A percentile compares a stretch with the other conserved stretches of the same genome.
phyloP scores from a whole-genome alignment of 1,140 invertebrate genomes.

The Euglossa dilemma region DNA sequence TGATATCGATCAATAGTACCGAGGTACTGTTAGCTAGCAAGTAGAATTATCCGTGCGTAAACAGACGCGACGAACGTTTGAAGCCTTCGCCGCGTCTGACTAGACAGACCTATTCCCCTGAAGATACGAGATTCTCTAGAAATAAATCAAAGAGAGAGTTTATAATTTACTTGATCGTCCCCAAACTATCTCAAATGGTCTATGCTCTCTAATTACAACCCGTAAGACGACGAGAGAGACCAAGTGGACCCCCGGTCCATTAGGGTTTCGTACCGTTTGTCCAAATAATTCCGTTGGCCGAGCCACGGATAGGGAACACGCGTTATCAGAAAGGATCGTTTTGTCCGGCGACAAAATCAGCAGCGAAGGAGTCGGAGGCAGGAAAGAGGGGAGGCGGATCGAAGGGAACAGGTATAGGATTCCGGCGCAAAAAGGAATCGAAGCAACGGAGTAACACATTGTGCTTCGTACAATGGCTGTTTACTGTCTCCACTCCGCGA shows the following conservation, averaged over 20 bases:
- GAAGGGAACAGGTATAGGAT: constrained; percentile 61
- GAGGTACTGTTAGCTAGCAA: neutral
- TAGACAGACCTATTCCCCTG: neutral
- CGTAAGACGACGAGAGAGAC: neutral
- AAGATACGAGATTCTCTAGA: neutral
- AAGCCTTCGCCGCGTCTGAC: neutral
- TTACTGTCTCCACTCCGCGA: constrained; percentile 78
- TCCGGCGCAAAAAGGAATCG: constrained; percentile 64
- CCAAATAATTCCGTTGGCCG: constrained; percentile 18
- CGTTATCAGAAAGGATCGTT: constrained; percentile 43
- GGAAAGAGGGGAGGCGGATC: constrained; percentile 24
- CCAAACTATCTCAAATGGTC: neutral
- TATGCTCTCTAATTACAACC: neutral
- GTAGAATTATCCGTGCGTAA: neutral
- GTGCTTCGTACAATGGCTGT: constrained; percentile 70
- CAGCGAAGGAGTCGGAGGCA: neutral
- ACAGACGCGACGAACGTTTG: neutral
- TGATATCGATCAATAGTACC: no score
- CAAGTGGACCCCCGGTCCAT: constrained; percentile 16
- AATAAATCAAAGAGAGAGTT: no score
- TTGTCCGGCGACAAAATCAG: constrained; percentile 43
- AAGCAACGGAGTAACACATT: constrained; percentile 67
- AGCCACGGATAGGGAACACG: constrained; percentile 3
- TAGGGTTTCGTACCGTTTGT: neutral
- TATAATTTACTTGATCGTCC: constrained; percentile 4